Base-by-base conservation (phyloP, 2,888 invertebrate species). In the Mesorhabditis belari region DNA sequence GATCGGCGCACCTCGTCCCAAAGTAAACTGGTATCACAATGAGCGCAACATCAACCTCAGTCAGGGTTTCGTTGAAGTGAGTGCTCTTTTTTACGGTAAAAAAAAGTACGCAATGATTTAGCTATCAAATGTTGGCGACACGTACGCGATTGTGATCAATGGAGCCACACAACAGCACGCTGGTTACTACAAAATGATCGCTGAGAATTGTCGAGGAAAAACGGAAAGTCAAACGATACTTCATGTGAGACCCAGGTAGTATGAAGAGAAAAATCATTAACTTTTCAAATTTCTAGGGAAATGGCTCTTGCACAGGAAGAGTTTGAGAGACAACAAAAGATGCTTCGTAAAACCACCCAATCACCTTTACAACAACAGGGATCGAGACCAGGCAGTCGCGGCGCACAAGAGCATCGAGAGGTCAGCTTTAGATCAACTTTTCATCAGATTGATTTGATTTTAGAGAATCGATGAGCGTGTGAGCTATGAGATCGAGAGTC, bases 1-100 rank as follows among this genome's bases (percentile, higher is more conserved):
- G 58, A 79, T 82, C 57, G 83, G 82, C 27, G 77, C 77, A 64
- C 83, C 83, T 4, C 80, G 81, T 59, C 83, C 83, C 17, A 81
- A 81, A 66, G 82, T 83, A 19, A 74, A 76, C 25, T 83, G 83
- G 82, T 79, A 72, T 70, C 81, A 81, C 70, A 82, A 82, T 63
- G 80, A 81, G 55, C 67, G 80, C 53, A 74, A 77, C 19, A 73
- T 83, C 26, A 57, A 65, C 49, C 60, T 65, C 25, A 69, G 25
- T 27, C 70, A 70, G 12, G 57, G 70, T 58, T 70, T 67, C 66
- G 67, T 70, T 54, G 70, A 70, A 57, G 62, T 62, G 25, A 55
- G 29, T 4, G 1, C 4, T n/a, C n/a, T n/a, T n/a, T n/a, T n/a
- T n/a, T n/a, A n/a, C n/a, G n/a, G n/a, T n/a, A n/a, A n/a, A n/a